phyloP scores from a whole-genome alignment of 2,888 invertebrate genomes.

The Scaptomyza polygonia region DNA sequence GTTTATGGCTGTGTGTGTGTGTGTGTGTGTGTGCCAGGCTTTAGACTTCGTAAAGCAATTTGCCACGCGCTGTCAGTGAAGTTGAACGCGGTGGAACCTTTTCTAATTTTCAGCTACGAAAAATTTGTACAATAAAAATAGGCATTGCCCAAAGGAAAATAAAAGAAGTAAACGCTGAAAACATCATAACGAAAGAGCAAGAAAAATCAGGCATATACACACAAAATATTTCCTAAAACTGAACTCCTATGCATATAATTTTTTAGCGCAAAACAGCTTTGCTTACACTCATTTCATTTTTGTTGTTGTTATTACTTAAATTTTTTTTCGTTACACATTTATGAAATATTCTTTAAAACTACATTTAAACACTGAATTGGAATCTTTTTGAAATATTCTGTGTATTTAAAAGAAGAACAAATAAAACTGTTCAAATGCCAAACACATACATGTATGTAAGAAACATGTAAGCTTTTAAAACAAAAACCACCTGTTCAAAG shows the following conservation, averaged over 20 bases:
- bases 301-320: neutral
- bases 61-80: slow-evolving; percentile 80
- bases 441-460: neutral
- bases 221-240: slow-evolving; percentile 69
- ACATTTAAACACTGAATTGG: no score
- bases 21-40: slow-evolving; percentile 52
- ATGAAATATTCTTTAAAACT: no score
- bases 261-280: slow-evolving; percentile 54
- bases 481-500: neutral
- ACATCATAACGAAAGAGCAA: slow-evolving; percentile 9
- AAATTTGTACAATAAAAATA: slow-evolving; percentile 72
- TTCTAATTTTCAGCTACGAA: slow-evolving; percentile 79
- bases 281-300: slow-evolving; percentile 35
- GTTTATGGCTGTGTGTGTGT: slow-evolving; percentile 38
- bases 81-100: slow-evolving; percentile 78
- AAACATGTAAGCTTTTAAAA: neutral
- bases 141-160: slow-evolving; percentile 42
- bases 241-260: slow-evolving; percentile 58
- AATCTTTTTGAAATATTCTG: no score
- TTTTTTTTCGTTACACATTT: no score
- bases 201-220: slow-evolving; percentile 33
- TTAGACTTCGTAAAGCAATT: slow-evolving; percentile 78
- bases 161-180: slow-evolving; percentile 1
- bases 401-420: no score
- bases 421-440: neutral